Evolutionary conservation across 2,797 vertebrate genomes (phyloP).

Genomic region (Chromis chromis): DNA sequence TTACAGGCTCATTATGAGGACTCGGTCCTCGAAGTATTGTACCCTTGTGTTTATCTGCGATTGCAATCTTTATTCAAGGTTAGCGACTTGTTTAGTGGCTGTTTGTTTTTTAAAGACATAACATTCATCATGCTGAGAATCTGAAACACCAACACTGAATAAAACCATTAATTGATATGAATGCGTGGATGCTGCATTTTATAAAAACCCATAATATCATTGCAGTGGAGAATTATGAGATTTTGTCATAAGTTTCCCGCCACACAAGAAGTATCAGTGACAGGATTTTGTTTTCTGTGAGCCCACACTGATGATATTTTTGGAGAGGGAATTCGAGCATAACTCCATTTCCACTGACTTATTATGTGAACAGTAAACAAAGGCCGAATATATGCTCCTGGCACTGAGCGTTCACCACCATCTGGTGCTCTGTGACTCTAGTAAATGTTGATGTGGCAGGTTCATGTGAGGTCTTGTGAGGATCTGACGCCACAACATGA

Average conservation of each 20-base stretch:
- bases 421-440: slow-evolving; percentile 60
- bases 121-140: slow-evolving; percentile 20
- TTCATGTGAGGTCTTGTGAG: slow-evolving; percentile 57
- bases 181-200: neutral
- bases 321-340: slow-evolving; percentile 58
- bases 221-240: neutral
- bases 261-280: neutral
- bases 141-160: slow-evolving; percentile 8
- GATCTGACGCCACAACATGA: slow-evolving; percentile 48
- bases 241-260: slow-evolving; percentile 14
- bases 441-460: slow-evolving; percentile 61
- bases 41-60: slow-evolving; percentile 38
- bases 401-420: slow-evolving; percentile 57
- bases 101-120: slow-evolving; percentile 8
- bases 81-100: slow-evolving; percentile 16
- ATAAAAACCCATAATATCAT: slow-evolving; percentile 8
- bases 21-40: slow-evolving; percentile 27
- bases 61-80: neutral
- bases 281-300: slow-evolving; percentile 22
- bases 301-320: slow-evolving; percentile 36
- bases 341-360: slow-evolving; percentile 60
- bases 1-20: slow-evolving; percentile 62
- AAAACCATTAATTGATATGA: slow-evolving; percentile 23
- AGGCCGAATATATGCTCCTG: slow-evolving; percentile 57
- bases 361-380: slow-evolving; percentile 67